A percentile compares a stretch with the other conserved stretches of the same genome.
phyloP scores from a whole-genome alignment of 1,140 invertebrate species.

The Bombus haemorrhoidalis region DNA sequence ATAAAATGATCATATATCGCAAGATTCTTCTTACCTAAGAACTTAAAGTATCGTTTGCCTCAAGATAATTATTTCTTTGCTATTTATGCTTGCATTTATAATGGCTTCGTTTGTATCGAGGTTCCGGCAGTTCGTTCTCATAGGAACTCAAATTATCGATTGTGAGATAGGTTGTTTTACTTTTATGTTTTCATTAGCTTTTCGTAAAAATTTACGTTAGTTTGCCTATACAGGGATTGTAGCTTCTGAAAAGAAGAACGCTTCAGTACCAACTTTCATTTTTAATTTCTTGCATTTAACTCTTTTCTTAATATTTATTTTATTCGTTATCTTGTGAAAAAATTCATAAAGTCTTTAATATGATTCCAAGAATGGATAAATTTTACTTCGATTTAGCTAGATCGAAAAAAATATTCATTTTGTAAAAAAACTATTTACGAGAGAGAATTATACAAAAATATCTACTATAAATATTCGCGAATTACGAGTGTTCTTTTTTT shows the following conservation, averaged over 20 bases:
- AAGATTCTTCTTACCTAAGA: slow-evolving; percentile 40
- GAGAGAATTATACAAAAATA: slow-evolving; percentile 22
- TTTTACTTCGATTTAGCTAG: not conserved
- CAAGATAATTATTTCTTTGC: not conserved
- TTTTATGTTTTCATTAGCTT: slow-evolving; percentile 21
- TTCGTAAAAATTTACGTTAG: slow-evolving; percentile 41
- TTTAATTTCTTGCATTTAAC: not conserved
- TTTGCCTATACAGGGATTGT: not conserved
- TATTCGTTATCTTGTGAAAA: not conserved
- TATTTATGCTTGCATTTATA: not conserved
- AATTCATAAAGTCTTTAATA: not conserved
- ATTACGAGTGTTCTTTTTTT: not conserved
- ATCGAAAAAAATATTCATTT: not conserved
- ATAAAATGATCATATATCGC: slow-evolving; percentile 28
- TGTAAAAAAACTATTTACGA: not conserved
- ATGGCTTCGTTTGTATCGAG: not conserved
- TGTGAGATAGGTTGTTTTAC: not conserved
- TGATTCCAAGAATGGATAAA: not conserved
- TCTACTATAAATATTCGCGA: not conserved
- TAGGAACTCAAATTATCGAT: slow-evolving; percentile 27
- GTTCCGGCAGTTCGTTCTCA: slow-evolving; percentile 7
- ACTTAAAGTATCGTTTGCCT: slow-evolving; percentile 30
- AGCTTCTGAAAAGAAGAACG: slow-evolving; percentile 16
- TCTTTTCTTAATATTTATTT: not conserved
- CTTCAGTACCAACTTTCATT: not conserved